Conservation (phyloP, 1,140 invertebrate species). For the Microplitis mediator region DNA sequence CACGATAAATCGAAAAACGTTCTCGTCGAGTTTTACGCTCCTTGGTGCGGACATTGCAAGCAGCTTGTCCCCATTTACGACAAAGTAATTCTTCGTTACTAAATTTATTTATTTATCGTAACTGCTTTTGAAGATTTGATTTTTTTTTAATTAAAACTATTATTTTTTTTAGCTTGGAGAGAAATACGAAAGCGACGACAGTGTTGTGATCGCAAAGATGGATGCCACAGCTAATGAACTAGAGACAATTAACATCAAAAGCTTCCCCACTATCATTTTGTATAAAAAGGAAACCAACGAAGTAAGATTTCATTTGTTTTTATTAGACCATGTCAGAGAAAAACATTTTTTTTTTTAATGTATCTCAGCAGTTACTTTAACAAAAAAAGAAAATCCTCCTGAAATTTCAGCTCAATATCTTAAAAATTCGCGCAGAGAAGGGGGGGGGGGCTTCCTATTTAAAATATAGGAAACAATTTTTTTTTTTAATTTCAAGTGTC, state of each 20-base stretch:
- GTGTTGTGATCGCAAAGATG: conserved; percentile 96
- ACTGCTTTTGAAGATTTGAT: too few relatives aligned
- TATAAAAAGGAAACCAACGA: conserved; percentile 93
- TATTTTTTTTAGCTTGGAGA: conserved; percentile 70
- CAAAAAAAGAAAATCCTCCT: too few relatives aligned
- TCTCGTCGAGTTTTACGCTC: conserved; percentile 98
- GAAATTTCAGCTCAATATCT: too few relatives aligned
- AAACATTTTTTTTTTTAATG: too few relatives aligned
- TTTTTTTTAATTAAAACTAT: background rate
- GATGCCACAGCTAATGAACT: conserved; percentile 97
- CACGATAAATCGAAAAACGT: conserved; percentile 90
- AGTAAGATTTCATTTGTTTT: conserved; percentile 61
- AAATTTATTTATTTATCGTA: too few relatives aligned
- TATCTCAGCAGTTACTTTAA: too few relatives aligned
- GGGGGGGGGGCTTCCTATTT: too few relatives aligned
- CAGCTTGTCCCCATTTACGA: conserved; percentile 96
- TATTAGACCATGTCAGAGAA: background rate
- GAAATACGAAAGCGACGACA: conserved; percentile 84
- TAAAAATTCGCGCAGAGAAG: too few relatives aligned
- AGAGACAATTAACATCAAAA: conserved; percentile 91
- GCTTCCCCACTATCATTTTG: conserved; percentile 96
- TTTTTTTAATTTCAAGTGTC: too few relatives aligned
- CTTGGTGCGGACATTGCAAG: conserved; percentile 98
- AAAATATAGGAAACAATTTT: too few relatives aligned
- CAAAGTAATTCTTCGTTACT: conserved; percentile 48